These are phyloP conservation scores for Bembecia ichneumoniformis DNA, from an alignment of 2,888 invertebrate species.

Conservation along the genomic window DNA sequence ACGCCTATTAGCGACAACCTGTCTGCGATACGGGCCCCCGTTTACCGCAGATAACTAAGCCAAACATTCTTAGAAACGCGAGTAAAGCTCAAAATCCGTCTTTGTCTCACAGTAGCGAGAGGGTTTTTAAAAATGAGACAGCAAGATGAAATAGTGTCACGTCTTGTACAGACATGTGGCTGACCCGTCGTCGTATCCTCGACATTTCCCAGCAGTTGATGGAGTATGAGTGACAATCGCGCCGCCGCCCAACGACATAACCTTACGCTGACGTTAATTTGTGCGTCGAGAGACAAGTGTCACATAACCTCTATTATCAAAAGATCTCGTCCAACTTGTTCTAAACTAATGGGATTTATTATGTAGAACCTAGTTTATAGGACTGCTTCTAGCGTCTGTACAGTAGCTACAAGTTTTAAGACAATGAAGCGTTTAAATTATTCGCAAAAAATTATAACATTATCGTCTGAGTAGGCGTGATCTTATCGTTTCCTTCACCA, in stretches of 20 bases:
- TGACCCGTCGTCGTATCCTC: conserved; percentile 66
- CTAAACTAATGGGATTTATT: conserved; percentile 49
- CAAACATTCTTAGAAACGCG: conserved; percentile 44
- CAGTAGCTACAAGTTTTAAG: conserved; percentile 16
- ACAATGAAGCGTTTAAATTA: too few species aligned
- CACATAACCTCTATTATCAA: conserved; percentile 50
- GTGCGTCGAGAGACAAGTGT: conserved; percentile 48
- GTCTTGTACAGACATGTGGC: conserved; percentile 58
- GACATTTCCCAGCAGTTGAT: conserved; percentile 67
- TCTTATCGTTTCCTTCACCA: background rate
- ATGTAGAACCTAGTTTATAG: conserved; percentile 28
- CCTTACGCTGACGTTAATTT: conserved; percentile 66
- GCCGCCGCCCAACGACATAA: conserved; percentile 48
- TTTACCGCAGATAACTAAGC: conserved; percentile 52
- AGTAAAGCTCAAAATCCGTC: conserved; percentile 46
- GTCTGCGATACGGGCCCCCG: conserved; percentile 56
- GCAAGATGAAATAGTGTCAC: conserved; percentile 61
- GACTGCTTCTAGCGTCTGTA: conserved; percentile 59
- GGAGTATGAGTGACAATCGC: conserved; percentile 69
- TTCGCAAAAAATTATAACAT: too few species aligned
- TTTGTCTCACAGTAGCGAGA: conserved; percentile 52
- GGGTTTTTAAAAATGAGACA: conserved; percentile 53
- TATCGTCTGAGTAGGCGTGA: too few species aligned
- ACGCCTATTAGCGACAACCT: conserved; percentile 70
- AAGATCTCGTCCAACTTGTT: conserved; percentile 49